A percentile compares a stretch with the other conserved stretches of the same genome.
These are phyloP conservation scores for Anastrepha ludens DNA, from an alignment of 1,140 invertebrate genomes.

Conservation along the genomic window DNA sequence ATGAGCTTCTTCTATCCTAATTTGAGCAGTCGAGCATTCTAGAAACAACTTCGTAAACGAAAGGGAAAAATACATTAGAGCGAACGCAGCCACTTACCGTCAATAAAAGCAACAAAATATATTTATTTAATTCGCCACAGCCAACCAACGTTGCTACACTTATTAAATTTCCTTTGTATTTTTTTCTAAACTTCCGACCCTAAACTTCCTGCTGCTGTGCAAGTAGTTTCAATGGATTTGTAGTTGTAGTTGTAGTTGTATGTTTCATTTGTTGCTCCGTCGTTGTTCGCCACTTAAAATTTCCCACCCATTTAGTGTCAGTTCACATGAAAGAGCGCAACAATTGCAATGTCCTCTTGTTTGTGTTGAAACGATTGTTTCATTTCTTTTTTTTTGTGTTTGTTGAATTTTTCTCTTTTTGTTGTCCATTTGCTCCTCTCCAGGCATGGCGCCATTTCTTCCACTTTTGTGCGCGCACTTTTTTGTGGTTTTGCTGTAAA, in stretches of 20 bases:
- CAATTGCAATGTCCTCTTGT: conserved; percentile 31
- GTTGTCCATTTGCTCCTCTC: neutral
- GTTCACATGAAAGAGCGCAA: conserved; percentile 40
- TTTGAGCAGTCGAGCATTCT: no score
- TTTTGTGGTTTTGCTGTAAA: neutral
- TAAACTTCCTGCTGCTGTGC: neutral
- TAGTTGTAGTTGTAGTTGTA: neutral
- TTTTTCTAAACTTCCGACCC: conserved; percentile 30
- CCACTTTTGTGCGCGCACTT: neutral
- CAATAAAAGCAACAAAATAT: conserved; percentile 13
- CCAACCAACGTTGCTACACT: neutral
- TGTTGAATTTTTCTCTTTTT: neutral
- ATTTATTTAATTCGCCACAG: neutral
- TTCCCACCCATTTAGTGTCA: conserved; percentile 43
- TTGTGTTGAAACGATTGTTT: neutral
- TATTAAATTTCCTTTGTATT: conserved; percentile 10
- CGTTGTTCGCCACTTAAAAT: conserved; percentile 35
- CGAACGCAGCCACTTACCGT: neutral
- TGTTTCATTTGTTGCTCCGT: neutral
- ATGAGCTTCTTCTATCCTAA: no score
- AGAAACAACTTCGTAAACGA: neutral
- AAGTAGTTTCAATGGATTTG: neutral
- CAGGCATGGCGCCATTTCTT: conserved; percentile 8
- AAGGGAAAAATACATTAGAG: neutral
- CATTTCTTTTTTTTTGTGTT: no score